Percentiles rank a stretch among this genome's conserved stretches.
phyloP scores from a whole-genome alignment of 1,140 invertebrate genomes.

The Galleria mellonella region DNA sequence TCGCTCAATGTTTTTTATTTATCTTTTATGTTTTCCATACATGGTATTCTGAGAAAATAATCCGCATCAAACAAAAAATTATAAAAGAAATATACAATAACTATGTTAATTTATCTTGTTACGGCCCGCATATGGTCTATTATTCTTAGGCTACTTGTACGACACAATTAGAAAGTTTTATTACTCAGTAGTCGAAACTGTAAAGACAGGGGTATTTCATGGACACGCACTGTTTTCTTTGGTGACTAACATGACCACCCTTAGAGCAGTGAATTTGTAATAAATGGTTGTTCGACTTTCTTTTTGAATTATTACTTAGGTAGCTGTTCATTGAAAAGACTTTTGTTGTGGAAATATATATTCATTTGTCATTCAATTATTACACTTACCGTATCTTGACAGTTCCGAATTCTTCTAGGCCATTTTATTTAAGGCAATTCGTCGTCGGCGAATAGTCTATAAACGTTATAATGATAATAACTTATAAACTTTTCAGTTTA shows the following conservation, averaged over 20 bases:
- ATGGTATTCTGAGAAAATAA: too few species aligned
- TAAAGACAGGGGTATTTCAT: conserved; percentile 31
- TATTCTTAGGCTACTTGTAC: conserved; percentile 17
- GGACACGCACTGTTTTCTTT: conserved; percentile 14
- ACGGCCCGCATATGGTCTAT: conserved; percentile 19
- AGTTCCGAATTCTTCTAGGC: too few species aligned
- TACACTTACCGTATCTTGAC: too few species aligned
- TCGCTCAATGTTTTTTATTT: background rate
- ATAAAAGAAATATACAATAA: conserved; percentile 1
- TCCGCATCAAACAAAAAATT: too few species aligned
- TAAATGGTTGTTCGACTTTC: conserved; percentile 18
- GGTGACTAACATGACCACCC: conserved; percentile 22
- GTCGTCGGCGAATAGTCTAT: too few species aligned
- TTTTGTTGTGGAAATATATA: background rate
- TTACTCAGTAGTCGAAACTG: conserved; percentile 42
- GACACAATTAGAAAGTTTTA: conserved; percentile 41
- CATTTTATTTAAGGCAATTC: too few species aligned
- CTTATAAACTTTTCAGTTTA: too few species aligned
- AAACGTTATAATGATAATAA: too few species aligned
- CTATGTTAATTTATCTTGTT: conserved; percentile 12
- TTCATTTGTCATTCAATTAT: too few species aligned
- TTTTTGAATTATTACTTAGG: conserved; percentile 26
- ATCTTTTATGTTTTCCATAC: too few species aligned
- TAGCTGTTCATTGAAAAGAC: conserved; percentile 9
- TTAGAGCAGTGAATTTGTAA: conserved; percentile 23